Base-by-base conservation (phyloP, 2,888 invertebrate species). In the Eupithecia dodoneata region DNA sequence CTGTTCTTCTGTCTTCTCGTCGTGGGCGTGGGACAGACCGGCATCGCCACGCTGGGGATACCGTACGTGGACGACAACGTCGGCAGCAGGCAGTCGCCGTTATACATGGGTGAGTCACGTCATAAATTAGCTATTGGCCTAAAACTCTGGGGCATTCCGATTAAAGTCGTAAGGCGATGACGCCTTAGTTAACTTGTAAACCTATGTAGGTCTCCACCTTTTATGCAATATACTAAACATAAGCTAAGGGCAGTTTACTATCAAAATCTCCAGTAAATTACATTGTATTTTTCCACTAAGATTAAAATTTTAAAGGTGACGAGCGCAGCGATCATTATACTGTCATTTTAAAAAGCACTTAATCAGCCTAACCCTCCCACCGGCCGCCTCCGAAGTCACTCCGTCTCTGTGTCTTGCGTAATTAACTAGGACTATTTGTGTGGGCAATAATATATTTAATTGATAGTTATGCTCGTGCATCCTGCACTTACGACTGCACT, bases 41-140 rank as follows among this genome's bases (percentile, higher is more conserved):
- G 98, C 15, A 98, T 98, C 76, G 98, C 98, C 84, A 98, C 98
- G 41, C 96, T 99, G 66, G 99, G 98, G 30, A 98, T 99, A 85
- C 98, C 99, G 5, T 99, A 98, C 90, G 98, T 99, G 82, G 99
- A 99, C 85, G 98, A 99, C 91, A 99, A 99, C 91, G 98, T 99
- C 78, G 98, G 98, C 85, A 98, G 98, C 93, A 96, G 97, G 86
- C 98, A 98, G 91, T 98, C 98, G 77, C 98, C 99, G 45, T 96
- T 98, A 83, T 99, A 99, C 94, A 98, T 98, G 95, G 97, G 98
- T 98, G 92, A 96, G 96, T 95, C 59, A 73, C 45, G 10, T 55
- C 45, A 18, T 69, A 47, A 67, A 59, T 55, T 72, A 59, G 45
- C 59, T 18, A 70, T 44, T 70, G 70, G 18, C 70, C 70, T 49